Percentiles rank a stretch among this genome's conserved stretches.
These are phyloP conservation scores for Scyliorhinus canicula DNA, from an alignment of 2,797 vertebrate genomes.

Conservation along the genomic window DNA sequence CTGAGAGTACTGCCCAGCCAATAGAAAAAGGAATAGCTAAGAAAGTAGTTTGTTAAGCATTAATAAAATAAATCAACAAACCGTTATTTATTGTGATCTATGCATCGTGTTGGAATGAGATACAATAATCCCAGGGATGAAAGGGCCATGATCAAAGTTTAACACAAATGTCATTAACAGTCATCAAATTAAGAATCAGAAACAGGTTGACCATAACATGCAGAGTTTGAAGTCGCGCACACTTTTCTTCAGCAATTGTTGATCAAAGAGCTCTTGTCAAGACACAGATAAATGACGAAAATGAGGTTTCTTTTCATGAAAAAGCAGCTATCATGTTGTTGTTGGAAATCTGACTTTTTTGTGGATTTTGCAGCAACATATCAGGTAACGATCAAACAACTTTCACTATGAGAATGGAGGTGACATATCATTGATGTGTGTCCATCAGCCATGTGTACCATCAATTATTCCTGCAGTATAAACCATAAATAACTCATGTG, in stretches of 20 bases:
- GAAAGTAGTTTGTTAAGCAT: neutral
- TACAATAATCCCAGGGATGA: conserved; percentile 7
- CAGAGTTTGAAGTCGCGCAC: neutral
- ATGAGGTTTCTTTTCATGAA: neutral
- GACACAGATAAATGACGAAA: neutral
- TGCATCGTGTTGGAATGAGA: neutral
- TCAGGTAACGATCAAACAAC: neutral
- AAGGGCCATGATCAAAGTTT: conserved; percentile 13
- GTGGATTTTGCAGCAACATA: neutral
- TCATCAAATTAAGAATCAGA: conserved; percentile 24
- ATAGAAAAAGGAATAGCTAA: neutral
- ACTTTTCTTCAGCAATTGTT: neutral
- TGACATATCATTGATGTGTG: neutral
- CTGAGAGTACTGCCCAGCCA: neutral
- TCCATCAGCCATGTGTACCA: neutral
- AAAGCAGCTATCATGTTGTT: neutral
- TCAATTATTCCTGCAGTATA: conserved; percentile 19
- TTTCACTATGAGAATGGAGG: neutral
- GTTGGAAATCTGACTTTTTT: neutral
- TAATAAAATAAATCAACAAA: neutral
- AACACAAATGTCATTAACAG: neutral
- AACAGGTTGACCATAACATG: neutral
- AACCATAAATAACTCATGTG: conserved; percentile 50
- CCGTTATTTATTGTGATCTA: neutral
- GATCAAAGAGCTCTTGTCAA: conserved; percentile 15